Base-by-base conservation (phyloP, 2,113 vertebrate genomes). In the Mungos mungo region DNA sequence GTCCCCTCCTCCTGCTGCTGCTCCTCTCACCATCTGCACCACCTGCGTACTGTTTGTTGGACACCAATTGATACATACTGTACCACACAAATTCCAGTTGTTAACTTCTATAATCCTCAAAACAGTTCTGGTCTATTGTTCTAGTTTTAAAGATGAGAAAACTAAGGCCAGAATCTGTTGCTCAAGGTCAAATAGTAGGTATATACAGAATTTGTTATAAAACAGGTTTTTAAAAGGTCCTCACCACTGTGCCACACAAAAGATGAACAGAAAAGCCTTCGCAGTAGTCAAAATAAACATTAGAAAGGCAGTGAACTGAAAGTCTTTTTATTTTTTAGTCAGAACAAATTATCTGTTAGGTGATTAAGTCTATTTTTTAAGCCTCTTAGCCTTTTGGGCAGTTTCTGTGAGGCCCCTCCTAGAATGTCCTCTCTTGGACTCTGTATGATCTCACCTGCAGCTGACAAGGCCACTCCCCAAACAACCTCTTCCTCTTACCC, bases 111-210 rank as follows among this genome's bases (percentile, higher is more conserved):
- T 92, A 65, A 72, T 54, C 31, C 38, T 93, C 31, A 57, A 7
- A 52, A 77, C 23, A 83, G 77, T 95, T 96, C 52, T 94, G 38
- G 35, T 47, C 25, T 85, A 2, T 50, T 16, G 38, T 84, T 95
- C 31, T 38, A 82, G 16, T 57, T 76, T 92, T 86, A 91, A 47
- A 80, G 41, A 85, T 95, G 16, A 95, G 35, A 84, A 93, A 91
- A 85, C 23, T 57, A 69, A 96, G 76, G 15, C 69, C 47, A 93
- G 33, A 52, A 31, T 87, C 23, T 84, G 47, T 93, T 90, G 68
- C 33, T 95, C 23, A 35, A 60, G 14, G 5, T 85, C 38, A 85
- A 71, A 80, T 91, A 85, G 21, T 57, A 77, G 65, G 23, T 60
- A 31, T 50, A 80, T 35, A 84, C 19, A 94, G 52, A 94, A 45